Base-by-base conservation (phyloP, 1,140 invertebrate species). In the Archivesica marissinica region DNA sequence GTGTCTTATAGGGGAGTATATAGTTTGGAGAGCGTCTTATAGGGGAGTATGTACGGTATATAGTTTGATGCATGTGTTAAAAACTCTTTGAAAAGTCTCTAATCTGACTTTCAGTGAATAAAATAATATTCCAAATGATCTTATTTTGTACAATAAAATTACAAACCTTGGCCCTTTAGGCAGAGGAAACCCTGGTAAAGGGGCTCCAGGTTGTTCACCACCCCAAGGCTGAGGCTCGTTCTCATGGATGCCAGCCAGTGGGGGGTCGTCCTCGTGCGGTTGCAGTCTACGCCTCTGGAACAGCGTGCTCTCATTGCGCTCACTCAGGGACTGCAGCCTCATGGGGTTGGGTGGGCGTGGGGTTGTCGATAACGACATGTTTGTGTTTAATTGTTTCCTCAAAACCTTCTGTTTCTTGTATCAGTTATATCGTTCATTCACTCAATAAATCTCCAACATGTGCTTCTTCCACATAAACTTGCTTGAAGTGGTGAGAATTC, bases 221-320 rank as follows among this genome's bases (percentile, higher is more conserved):
- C 23, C 13, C 54, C 54, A 23, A 70, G 38, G 20, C 35, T 25
- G 33, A 23, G 68, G 11, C n/a, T 44, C 44, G 9, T 7, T 47
- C 68, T 72, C 68, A 28, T 44, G 39, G 30, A 72, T 47, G 17
- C 25, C 68, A n/a, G 1, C 68, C 3, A 72, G 17, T 7, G 39
- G 66, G 2, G 17, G 39, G 35, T 64, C 20, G 13, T 25, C 20
- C 17, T 85, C 79, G 20, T 89, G 61, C 13, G 75, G 72, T 20
- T 87, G 86, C 15, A 87, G 30, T 13, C 88, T 41, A 0, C 91
- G 75, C 41, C 91, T 70, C 80, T 89, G 89, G 66, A 92, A 92
- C 38, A 92, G 74, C 4, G 87, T 88, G 76, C 90, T 91, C 38
- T 88, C 86, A 15, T 87, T 90, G 20, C 77, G 76, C 15, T 86